Percentiles rank a stretch among this genome's conserved stretches.
These are phyloP conservation scores for Arizona elegans DNA, from an alignment of 2,113 vertebrate genomes.

Conservation along the genomic window DNA sequence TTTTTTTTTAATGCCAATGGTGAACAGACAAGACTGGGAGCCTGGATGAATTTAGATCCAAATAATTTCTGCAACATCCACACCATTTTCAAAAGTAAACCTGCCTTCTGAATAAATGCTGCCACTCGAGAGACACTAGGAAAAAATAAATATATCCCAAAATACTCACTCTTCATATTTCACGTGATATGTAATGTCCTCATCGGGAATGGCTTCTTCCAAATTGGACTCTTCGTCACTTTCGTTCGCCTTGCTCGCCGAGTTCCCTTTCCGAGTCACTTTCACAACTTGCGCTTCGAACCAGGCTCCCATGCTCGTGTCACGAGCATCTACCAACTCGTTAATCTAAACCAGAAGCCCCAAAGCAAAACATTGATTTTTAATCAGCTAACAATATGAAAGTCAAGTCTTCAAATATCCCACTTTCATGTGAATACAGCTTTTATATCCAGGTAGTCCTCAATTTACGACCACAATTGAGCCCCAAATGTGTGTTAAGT, in stretches of 20 bases:
- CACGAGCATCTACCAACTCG: slow-evolving; percentile 89
- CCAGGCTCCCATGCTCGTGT: slow-evolving; percentile 93
- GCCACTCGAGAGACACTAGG: background rate
- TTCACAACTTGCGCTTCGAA: slow-evolving; percentile 90
- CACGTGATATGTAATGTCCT: slow-evolving; percentile 84
- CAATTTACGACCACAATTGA: no score
- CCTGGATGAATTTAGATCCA: background rate
- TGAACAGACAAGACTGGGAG: no score
- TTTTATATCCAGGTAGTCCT: background rate
- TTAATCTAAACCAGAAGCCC: slow-evolving; percentile 73
- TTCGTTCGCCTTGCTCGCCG: slow-evolving; percentile 12
- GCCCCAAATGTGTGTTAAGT: no score
- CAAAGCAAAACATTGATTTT: background rate
- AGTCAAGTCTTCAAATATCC: background rate
- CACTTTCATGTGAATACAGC: background rate
- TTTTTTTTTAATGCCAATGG: background rate
- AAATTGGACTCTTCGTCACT: slow-evolving; percentile 32
- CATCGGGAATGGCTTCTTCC: slow-evolving; percentile 39
- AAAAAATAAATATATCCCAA: background rate
- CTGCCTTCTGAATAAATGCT: rapidly evolving
- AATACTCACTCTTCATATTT: slow-evolving; percentile 94
- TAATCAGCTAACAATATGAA: background rate
- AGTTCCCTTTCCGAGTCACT: slow-evolving; percentile 71
- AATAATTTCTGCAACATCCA: background rate
- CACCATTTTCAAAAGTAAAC: rapidly evolving